Evolutionary conservation across 2,113 vertebrate species (phyloP).

Genomic region (Pygoscelis adeliae): DNA sequence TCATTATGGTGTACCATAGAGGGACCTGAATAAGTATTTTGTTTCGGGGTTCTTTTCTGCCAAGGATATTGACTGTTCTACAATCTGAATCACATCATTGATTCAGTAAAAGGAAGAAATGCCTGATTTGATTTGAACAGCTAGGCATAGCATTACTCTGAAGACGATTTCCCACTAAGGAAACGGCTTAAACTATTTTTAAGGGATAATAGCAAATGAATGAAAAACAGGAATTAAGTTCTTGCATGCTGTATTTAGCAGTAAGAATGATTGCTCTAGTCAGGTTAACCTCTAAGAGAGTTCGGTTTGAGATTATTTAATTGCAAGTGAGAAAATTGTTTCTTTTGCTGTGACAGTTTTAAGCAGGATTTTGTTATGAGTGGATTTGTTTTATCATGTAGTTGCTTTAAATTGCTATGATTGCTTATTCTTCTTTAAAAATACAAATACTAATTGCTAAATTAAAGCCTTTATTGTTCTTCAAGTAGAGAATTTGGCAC

Average conservation of each 20-base stretch:
- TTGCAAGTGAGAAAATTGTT: neutral
- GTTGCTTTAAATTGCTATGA: neutral
- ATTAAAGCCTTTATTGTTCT: neutral
- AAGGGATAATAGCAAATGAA: neutral
- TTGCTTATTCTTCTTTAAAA: neutral
- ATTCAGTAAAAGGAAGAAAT: neutral
- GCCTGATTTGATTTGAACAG: neutral
- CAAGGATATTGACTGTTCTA: neutral
- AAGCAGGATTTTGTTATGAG: neutral
- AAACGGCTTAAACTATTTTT: neutral
- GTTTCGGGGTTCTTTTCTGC: neutral
- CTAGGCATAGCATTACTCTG: neutral
- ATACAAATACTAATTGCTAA: neutral
- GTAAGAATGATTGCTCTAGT: neutral
- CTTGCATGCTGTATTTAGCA: neutral
- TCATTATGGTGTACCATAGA: neutral
- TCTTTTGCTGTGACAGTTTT: neutral
- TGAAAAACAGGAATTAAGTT: neutral
- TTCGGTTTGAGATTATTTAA: neutral
- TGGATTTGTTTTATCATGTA: neutral
- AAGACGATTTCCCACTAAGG: neutral
- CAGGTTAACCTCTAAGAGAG: slow-evolving; percentile 6
- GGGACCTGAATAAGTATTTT: neutral
- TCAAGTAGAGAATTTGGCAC: neutral
- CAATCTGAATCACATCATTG: neutral